phyloP scores from a whole-genome alignment of 2,113 vertebrate genomes.

The Cebus imitator region DNA sequence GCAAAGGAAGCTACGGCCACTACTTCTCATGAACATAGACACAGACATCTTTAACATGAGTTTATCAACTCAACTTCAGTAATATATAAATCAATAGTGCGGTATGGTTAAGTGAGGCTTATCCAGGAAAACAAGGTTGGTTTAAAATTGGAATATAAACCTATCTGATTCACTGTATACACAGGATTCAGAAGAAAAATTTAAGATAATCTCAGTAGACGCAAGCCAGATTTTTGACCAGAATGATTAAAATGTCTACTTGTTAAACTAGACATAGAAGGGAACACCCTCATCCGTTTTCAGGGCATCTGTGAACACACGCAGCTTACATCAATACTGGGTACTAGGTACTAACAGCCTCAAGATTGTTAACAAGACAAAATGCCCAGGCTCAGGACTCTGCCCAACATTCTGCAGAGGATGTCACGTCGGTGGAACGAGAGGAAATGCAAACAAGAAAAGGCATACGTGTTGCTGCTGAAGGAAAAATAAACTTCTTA shows the following conservation, averaged over 20 bases:
- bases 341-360: not conserved
- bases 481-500: too few relatives aligned
- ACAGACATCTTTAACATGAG: not conserved
- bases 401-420: not conserved
- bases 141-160: not conserved
- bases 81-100: not conserved
- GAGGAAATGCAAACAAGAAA: not conserved
- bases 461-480: not conserved
- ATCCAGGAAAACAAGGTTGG: not conserved
- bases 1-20: not conserved
- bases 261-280: not conserved
- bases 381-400: not conserved
- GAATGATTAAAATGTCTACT: not conserved
- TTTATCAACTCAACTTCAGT: not conserved
- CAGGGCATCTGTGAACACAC: not conserved
- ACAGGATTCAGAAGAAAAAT: not conserved
- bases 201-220: not conserved
- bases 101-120: not conserved
- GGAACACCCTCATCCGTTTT: not conserved
- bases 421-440: not conserved
- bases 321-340: rapidly evolving
- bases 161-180: not conserved
- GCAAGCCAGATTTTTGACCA: not conserved
- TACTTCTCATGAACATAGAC: not conserved
- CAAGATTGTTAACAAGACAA: too few relatives aligned